phyloP scores from a whole-genome alignment of 1,140 invertebrate species.

The Drosophila ercepeae region DNA sequence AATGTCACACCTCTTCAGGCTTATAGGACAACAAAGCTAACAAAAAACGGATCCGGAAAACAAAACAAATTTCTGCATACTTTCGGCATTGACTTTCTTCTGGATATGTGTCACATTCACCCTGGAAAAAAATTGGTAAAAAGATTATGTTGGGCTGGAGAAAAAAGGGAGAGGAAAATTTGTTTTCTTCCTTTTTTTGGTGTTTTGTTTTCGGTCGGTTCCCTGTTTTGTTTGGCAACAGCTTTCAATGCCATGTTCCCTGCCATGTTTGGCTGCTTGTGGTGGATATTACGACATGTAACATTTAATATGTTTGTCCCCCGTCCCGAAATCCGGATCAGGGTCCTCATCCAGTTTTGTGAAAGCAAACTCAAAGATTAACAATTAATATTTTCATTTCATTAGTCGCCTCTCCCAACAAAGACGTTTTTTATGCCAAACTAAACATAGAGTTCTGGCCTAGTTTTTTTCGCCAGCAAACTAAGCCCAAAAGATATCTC shows the following conservation, averaged over 20 bases:
- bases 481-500: constrained; percentile 34
- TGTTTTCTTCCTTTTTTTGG: constrained; percentile 12
- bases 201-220: constrained; percentile 27
- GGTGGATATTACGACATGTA: constrained; percentile 72
- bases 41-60: constrained; percentile 22
- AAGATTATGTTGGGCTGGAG: constrained; percentile 63
- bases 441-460: constrained; percentile 63
- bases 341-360: background rate
- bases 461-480: constrained; percentile 52
- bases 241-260: constrained; percentile 67
- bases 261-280: constrained; percentile 63
- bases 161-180: constrained; percentile 34
- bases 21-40: constrained; percentile 55
- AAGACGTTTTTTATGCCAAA: constrained; percentile 26
- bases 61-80: constrained; percentile 58
- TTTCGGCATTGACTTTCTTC: constrained; percentile 55
- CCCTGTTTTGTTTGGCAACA: constrained; percentile 49
- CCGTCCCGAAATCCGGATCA: background rate
- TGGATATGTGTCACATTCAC: constrained; percentile 43
- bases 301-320: constrained; percentile 58
- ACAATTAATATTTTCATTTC: constrained; percentile 72
- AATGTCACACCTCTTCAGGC: constrained; percentile 76
- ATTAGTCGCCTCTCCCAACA: constrained; percentile 43
- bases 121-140: constrained; percentile 67
- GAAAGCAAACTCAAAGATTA: too few species aligned